Percentiles rank a stretch among this genome's conserved stretches.
These are phyloP conservation scores for Danio albolineatus DNA, from an alignment of 2,797 vertebrate genomes.

Conservation along the genomic window DNA sequence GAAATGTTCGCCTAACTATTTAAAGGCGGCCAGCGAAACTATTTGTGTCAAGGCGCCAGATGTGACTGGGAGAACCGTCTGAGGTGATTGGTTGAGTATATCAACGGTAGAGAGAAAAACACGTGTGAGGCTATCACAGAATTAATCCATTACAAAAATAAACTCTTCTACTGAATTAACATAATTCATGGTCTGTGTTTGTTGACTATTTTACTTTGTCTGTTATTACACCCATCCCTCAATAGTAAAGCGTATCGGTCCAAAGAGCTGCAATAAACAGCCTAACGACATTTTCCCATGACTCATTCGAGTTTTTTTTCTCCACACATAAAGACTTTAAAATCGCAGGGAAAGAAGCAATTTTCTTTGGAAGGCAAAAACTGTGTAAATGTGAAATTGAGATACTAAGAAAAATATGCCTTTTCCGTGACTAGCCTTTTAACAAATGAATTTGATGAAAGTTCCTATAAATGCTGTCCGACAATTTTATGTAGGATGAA, in stretches of 20 bases:
- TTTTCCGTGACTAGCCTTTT: neutral
- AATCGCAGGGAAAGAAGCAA: neutral
- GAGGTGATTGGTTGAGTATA: neutral
- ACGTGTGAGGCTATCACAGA: neutral
- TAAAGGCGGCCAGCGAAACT: constrained; percentile 21
- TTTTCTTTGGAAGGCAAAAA: neutral
- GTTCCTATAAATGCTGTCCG: neutral
- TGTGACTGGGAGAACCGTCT: neutral
- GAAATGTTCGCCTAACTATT: constrained; percentile 44
- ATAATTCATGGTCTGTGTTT: constrained; percentile 3
- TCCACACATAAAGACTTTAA: neutral
- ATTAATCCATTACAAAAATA: neutral
- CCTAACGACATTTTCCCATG: constrained; percentile 29
- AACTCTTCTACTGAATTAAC: constrained; percentile 1
- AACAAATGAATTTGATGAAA: neutral
- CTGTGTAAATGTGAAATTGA: neutral
- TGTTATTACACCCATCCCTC: constrained; percentile 21
- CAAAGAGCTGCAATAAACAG: neutral
- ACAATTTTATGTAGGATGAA: neutral
- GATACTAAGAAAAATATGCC: neutral
- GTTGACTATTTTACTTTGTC: constrained; percentile 6
- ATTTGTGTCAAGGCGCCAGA: constrained; percentile 21
- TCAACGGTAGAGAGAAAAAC: neutral
- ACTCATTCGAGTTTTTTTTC: constrained; percentile 15
- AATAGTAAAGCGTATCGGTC: constrained; percentile 4